Evolutionary conservation across 2,797 vertebrate genomes (phyloP), one percentile per base, ranked within the genome.

Genomic region (Silurus lanzhouensis): DNA sequence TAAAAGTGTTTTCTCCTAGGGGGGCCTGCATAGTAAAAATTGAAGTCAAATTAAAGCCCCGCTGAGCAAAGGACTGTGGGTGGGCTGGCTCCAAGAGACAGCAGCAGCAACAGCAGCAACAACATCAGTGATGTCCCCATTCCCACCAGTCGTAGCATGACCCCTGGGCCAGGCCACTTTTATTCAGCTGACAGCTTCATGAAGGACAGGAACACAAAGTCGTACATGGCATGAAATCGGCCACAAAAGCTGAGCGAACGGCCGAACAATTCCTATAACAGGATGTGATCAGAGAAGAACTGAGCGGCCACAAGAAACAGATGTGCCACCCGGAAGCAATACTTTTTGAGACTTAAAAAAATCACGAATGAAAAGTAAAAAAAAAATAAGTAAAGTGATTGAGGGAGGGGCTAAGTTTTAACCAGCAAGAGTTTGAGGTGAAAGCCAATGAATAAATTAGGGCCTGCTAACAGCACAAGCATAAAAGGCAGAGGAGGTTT

Each of bases 391-490:
- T 82, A 81, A 83, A 87, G 10, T 76, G 94, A 93, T 94, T 91
- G 86, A 87, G 94, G 93, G 89, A 92, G 91, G 94, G 94, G 94
- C 93, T 94, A 94, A 95, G 94, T 94, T 83, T 88, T 89, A 88
- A 87, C 88, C 88, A 79, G 90, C 61, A 82, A 81, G 55, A 84
- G 77, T 89, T 86, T 86, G 91, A 94, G 95, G 94, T 94, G 96
- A 95, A 97, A 97, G 97, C 95, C 97, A 96, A 98, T 99, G 98
- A 99, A 99, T 99, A 98, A 99, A 99, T 99, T 97, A 98, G 95
- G 93, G 93, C 89, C 88, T 91, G 89, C 92, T 93, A 95, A 95
- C 92, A 94, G 94, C 94, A 92, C 91, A 91, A 91, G 92, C 92
- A 95, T 94, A 93, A 93, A 89, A 92, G 93, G 86, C 92, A 91